Base-by-base conservation (phyloP, 2,797 vertebrate species). In the Cygnus olor region DNA sequence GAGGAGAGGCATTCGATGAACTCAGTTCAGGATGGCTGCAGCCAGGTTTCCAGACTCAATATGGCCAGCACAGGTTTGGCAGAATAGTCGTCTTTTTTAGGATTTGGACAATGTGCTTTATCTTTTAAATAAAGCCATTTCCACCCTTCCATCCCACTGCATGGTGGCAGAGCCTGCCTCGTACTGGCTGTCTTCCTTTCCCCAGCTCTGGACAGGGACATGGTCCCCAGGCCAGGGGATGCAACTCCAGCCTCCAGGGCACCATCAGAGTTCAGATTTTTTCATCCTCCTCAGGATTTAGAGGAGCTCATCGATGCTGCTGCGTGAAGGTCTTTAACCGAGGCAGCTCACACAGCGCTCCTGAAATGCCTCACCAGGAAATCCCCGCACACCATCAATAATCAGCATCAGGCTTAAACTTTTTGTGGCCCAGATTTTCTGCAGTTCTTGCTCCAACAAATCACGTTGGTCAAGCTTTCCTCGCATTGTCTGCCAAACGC, bases 391-490 rank as follows among this genome's bases (percentile, higher is more conserved):
- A 56, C 70, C 85, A 27, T 81, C 91, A 93, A 95, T 81, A 94
- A 96, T 90, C 0, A 0, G 34, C 11, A 72, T 91, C 80, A 84
- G 82, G 82, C 70, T 95, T 51, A 40, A 71, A 91, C 76, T 90
- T 93, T 85, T 66, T 88, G 86, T 12, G 66, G 90, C 73, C 66
- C 77, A 42, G 80, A 32, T 89, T 96, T 76, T 79, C 77, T 84
- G 85, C 93, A 69, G 82, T 66, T 92, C 79, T 83, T 95, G 69
- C 80, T 66, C 73, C 47, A 88, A 86, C 91, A 94, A 95, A 96
- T 95, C 90, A 61, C 5, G 1, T 94, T 90, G 93, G 90, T 84
- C 90, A 95, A 84, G 96, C 93, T 73, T 72, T 69, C 51, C 54
- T 78, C 0, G 0, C 91, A 44, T 81, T 94, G 88, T 86, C 85